phyloP scores from a whole-genome alignment of 92 coral and sea anemone species.

The Siderastrea siderea region DNA sequence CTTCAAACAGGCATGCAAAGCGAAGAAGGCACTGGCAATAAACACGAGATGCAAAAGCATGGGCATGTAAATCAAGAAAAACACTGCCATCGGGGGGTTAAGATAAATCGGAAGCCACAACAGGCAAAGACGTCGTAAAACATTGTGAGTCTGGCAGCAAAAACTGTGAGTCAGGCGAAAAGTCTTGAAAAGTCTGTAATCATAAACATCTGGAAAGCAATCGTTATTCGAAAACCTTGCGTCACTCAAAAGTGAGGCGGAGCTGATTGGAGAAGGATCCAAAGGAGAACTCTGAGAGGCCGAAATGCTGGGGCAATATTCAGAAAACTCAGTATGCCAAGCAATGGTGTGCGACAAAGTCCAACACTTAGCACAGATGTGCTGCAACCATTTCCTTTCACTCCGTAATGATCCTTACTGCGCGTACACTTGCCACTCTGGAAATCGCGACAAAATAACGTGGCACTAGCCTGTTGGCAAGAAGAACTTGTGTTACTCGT shows the following conservation, averaged over 20 bases:
- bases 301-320: conserved; percentile 30
- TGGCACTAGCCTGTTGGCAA: no score
- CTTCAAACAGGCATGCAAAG: not conserved
- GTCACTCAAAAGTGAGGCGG: no score
- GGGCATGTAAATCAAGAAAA: conserved; percentile 15
- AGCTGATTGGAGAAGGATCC: no score
- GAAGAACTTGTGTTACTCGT: not conserved
- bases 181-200: conserved; percentile 22
- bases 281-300: no score
- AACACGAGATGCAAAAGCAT: no score
- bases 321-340: conserved; percentile 27
- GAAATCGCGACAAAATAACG: no score
- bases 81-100: not conserved
- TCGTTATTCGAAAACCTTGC: no score
- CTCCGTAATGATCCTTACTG: conserved; percentile 37
- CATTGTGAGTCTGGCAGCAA: conserved; percentile 4
- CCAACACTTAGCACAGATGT: conserved; percentile 55
- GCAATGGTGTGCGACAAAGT: not conserved
- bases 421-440: conserved; percentile 34
- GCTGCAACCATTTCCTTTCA: conserved; percentile 35
- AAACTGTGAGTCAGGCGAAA: conserved; percentile 7
- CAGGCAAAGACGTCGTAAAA: not conserved
- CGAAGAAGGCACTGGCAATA: conserved; percentile 2
- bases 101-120: not conserved
- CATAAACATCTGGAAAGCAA: conserved; percentile 11